Evolutionary conservation across 2,797 vertebrate species (phyloP).

Genomic region (Labroides dimidiatus): DNA sequence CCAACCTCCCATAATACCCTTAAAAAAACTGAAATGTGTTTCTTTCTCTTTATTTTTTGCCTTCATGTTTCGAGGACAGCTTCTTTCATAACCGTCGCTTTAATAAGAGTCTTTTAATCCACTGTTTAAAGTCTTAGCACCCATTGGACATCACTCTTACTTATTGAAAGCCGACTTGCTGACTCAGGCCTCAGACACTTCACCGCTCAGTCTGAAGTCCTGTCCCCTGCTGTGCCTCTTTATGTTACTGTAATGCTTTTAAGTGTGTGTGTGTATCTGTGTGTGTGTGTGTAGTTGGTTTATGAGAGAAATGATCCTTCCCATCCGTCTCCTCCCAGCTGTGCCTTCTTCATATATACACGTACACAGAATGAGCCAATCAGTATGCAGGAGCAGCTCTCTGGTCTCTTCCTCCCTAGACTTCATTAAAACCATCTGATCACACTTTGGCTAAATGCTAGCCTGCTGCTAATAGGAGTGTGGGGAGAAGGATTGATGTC

Average conservation of each 20-base stretch:
- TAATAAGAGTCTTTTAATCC: constrained; percentile 67
- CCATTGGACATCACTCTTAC: constrained; percentile 50
- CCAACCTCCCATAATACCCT: constrained; percentile 21
- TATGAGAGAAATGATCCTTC: constrained; percentile 27
- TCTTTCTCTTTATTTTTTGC: constrained; percentile 4
- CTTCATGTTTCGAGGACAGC: constrained; percentile 15
- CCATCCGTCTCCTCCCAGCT: constrained; percentile 45
- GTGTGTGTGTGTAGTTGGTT: constrained; percentile 18
- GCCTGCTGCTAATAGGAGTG: constrained; percentile 64
- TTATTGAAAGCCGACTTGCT: constrained; percentile 55
- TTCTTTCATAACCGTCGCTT: constrained; percentile 46
- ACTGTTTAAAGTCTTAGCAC: constrained; percentile 45
- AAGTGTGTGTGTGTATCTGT: constrained; percentile 2
- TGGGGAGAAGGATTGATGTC: constrained; percentile 65
- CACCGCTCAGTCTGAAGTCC: background rate
- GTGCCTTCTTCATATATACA: constrained; percentile 24
- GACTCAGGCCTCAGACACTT: constrained; percentile 47
- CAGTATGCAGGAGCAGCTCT: constrained; percentile 53
- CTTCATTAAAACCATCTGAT: constrained; percentile 77
- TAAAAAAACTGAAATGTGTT: constrained; percentile 41
- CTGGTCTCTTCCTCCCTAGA: constrained; percentile 65
- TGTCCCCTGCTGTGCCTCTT: constrained; percentile 30
- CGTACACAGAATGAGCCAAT: constrained; percentile 39
- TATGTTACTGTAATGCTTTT: background rate
- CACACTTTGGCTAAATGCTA: constrained; percentile 72